phyloP scores from a whole-genome alignment of 2,797 vertebrate species.

The Mus minutoides region DNA sequence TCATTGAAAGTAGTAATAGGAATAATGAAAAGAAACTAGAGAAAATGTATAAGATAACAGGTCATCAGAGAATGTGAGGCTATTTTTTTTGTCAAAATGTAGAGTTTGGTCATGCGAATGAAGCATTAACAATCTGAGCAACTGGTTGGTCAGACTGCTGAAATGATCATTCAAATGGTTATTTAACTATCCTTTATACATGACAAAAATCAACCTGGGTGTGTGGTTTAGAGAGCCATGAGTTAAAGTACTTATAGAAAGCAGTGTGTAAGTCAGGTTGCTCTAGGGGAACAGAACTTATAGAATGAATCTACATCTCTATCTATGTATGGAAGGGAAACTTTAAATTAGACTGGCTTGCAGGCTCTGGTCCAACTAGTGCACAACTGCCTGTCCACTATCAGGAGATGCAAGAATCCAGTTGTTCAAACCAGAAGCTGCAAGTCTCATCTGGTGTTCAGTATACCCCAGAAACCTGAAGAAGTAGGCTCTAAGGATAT shows the following conservation, averaged over 20 bases:
- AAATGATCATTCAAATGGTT: background rate
- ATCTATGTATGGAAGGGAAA: background rate
- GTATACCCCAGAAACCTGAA: background rate
- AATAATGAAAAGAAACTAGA: background rate
- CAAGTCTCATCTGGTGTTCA: background rate
- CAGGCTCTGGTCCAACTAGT: background rate
- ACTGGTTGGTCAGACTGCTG: background rate
- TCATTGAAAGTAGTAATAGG: background rate
- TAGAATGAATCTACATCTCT: background rate
- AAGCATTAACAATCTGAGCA: background rate
- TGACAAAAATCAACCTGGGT: background rate
- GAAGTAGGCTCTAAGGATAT: background rate
- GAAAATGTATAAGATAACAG: background rate
- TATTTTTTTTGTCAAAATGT: background rate
- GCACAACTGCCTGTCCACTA: no score
- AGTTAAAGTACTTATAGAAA: background rate
- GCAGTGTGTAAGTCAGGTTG: background rate
- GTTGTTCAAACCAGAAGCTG: background rate
- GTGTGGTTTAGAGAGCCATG: background rate
- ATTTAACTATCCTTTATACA: background rate
- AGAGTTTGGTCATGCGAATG: background rate
- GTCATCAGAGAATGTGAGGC: background rate
- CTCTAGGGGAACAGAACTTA: background rate
- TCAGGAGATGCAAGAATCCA: background rate
- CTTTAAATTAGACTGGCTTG: background rate